phyloP scores from a whole-genome alignment of 2,113 vertebrate species.

The Canis aureus region DNA sequence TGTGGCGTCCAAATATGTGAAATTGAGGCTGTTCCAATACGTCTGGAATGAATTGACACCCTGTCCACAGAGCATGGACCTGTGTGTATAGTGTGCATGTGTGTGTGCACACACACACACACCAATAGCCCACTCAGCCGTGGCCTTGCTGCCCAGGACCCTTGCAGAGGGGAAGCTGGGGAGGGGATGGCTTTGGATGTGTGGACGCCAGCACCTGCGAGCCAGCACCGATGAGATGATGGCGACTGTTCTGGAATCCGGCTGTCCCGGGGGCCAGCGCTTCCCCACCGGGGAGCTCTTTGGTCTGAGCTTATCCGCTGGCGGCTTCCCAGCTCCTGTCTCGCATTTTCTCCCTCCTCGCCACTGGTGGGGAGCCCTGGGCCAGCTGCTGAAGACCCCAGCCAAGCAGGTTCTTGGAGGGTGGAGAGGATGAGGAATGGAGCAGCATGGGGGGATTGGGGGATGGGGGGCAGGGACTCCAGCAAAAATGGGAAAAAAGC shows the following conservation, averaged over 20 bases:
- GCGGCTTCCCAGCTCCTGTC: neutral
- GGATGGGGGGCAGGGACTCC: neutral
- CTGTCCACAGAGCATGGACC: neutral
- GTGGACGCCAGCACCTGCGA: neutral
- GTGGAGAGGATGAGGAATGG: neutral
- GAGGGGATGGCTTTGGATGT: neutral
- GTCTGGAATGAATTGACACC: slow-evolving; percentile 68
- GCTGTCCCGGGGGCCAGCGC: neutral
- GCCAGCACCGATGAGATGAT: neutral
- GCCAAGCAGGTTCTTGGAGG: neutral
- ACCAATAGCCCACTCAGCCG: neutral
- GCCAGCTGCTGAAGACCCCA: neutral
- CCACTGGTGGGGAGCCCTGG: too few species aligned
- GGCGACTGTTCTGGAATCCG: neutral
- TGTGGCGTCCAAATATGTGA: slow-evolving; percentile 58
- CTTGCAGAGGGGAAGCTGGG: neutral
- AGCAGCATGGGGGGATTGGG: too few species aligned
- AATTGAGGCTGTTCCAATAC: slow-evolving; percentile 46
- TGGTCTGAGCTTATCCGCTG: neutral
- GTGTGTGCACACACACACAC: too few species aligned
- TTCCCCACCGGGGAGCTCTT: neutral
- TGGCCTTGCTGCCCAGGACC: neutral
- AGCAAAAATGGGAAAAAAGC: neutral
- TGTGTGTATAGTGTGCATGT: neutral
- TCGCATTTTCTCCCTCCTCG: neutral